phyloP scores from a whole-genome alignment of 2,888 invertebrate genomes.

The Cephus nigrinus region DNA sequence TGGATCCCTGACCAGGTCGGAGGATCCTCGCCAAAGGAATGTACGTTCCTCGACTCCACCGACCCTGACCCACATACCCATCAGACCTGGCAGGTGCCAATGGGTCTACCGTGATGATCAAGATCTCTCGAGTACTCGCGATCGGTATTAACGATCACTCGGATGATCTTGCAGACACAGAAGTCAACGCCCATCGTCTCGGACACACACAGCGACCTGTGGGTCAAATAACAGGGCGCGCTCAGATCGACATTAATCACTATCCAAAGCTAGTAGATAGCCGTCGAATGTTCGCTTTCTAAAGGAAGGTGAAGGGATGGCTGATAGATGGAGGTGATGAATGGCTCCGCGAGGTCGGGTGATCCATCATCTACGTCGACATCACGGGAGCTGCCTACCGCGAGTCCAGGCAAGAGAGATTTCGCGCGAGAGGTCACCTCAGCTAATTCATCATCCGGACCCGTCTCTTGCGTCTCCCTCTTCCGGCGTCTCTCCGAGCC shows the following conservation, averaged over 20 bases:
- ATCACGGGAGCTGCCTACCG: constrained; percentile 53
- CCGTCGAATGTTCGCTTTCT: constrained; percentile 64
- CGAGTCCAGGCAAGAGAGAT: constrained; percentile 57
- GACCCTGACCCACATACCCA: background rate
- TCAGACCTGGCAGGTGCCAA: background rate
- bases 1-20: background rate
- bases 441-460: constrained; percentile 61
- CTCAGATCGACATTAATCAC: constrained; percentile 65
- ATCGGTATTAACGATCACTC: background rate
- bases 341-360: constrained; percentile 63
- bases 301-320: constrained; percentile 61
- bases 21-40: background rate
- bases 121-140: background rate
- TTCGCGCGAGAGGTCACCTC: constrained; percentile 62
- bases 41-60: background rate
- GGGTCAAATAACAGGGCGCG: constrained; percentile 56
- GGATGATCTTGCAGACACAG: constrained; percentile 3
- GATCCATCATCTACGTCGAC: constrained; percentile 63
- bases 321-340: constrained; percentile 66
- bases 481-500: constrained; percentile 11
- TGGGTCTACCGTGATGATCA: background rate
- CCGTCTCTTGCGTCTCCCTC: constrained; percentile 26
- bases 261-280: constrained; percentile 63
- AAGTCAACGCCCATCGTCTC: constrained; percentile 43
- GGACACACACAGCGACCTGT: constrained; percentile 46